phyloP scores from a whole-genome alignment of 2,888 invertebrate genomes.

The Tiliacea aurago region DNA sequence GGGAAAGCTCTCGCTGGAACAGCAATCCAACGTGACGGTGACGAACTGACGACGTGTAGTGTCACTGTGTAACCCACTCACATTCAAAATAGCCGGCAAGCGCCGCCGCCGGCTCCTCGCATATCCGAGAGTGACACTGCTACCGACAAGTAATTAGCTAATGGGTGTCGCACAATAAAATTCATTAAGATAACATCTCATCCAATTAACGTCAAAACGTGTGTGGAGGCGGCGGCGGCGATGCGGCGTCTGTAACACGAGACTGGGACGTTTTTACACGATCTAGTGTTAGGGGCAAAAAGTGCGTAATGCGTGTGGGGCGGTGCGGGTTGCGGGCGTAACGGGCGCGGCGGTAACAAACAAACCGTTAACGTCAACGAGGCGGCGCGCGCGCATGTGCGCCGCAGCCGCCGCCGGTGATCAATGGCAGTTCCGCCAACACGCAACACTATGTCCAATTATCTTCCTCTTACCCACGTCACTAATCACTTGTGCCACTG shows the following conservation, averaged over 20 bases:
- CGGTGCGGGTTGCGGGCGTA: slow-evolving; percentile 21
- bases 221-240: slow-evolving; percentile 36
- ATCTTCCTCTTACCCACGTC: slow-evolving; percentile 39
- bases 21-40: slow-evolving; percentile 23
- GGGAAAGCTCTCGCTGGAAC: neutral
- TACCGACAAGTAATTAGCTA: slow-evolving; percentile 69
- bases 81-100: slow-evolving; percentile 38
- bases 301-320: slow-evolving; percentile 63
- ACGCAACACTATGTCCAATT: slow-evolving; percentile 61
- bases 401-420: slow-evolving; percentile 57
- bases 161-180: slow-evolving; percentile 68
- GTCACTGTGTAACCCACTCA: slow-evolving; percentile 39
- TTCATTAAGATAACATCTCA: slow-evolving; percentile 69
- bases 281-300: slow-evolving; percentile 63
- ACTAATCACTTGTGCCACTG: slow-evolving; percentile 40
- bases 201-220: slow-evolving; percentile 69
- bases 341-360: slow-evolving; percentile 62
- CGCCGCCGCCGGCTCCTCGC: slow-evolving; percentile 6
- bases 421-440: slow-evolving; percentile 67
- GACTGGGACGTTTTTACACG: slow-evolving; percentile 54
- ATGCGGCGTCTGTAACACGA: slow-evolving; percentile 71
- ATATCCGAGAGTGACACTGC: slow-evolving; percentile 18
- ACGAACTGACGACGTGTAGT: slow-evolving; percentile 27
- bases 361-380: slow-evolving; percentile 78
- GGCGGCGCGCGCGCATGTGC: slow-evolving; percentile 63